Base-by-base conservation (phyloP, 2,888 invertebrate genomes). In the Bellardia bayeri region DNA sequence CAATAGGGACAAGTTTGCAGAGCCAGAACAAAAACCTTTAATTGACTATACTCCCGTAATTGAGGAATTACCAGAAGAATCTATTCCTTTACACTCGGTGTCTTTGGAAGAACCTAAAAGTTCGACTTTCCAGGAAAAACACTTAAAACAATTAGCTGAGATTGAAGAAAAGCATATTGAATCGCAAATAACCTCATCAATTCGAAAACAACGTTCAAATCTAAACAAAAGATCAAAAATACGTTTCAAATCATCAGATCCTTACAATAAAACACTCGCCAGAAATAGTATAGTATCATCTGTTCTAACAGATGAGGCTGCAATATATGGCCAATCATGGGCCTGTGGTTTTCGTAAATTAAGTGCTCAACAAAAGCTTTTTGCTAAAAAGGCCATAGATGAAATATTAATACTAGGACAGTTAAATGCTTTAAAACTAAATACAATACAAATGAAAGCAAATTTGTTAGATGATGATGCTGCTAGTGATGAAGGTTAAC, bases 341-440 rank as follows among this genome's bases (percentile, higher is more conserved):
- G 85, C 80, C n/a, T 85, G 85, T 56, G 75, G 80, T n/a, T 85
- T 85, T 80, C 80, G 85, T 23, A 85, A 80, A 45, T 56, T 85
- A 75, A 80, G 51, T 54, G 54, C 79, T 23, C 58, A 79, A 69
- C 86, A 86, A 79, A 82, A 78, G 11, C 33, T 82, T 13, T 86
- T 79, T 71, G 86, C 86, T 64, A 86, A 86, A 56, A 82, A 82
- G 14, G 82, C 78, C 7, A 86, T 86, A 11, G 82, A 78, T 23
- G 76, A 82, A 66, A 78, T 86, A 51, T 42, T 82, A 61, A 42
- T 86, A 72, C 51, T 82, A n/a, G 86, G 81, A 3, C 81, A 81
- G 72, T 40, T 76, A 3, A 72, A 82, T 5, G 45, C 56, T 58
- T 64, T 85, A 69, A 80, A 85, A 51, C 23, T 85, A 1, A 54